Conservation (phyloP, 2,888 invertebrate species). For the Fragum fragum region DNA sequence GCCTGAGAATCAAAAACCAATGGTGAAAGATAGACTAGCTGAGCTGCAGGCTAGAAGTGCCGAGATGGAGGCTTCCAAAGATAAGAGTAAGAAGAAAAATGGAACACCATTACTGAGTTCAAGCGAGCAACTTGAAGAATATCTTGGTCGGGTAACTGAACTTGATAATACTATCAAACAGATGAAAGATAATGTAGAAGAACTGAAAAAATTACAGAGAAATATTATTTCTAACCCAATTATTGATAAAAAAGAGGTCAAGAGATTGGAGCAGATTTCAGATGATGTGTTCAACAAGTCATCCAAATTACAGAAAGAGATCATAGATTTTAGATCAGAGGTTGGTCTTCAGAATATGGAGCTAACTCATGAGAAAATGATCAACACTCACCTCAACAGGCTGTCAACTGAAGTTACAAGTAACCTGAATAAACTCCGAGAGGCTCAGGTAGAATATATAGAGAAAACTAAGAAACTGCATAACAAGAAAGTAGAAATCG, state of each 20-base stretch:
- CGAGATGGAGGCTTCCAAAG: slow-evolving; percentile 55
- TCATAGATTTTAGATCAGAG: slow-evolving; percentile 57
- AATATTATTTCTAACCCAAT: slow-evolving; percentile 74
- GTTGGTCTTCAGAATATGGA: slow-evolving; percentile 43
- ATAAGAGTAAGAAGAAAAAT: slow-evolving; percentile 63
- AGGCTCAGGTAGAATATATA: slow-evolving; percentile 77
- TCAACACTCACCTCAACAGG: slow-evolving; percentile 67
- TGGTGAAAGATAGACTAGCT: slow-evolving; percentile 76
- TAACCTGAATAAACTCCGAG: slow-evolving; percentile 73
- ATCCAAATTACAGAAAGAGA: slow-evolving; percentile 70
- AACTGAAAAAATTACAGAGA: slow-evolving; percentile 75
- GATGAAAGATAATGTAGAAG: slow-evolving; percentile 69
- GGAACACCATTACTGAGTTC: slow-evolving; percentile 70
- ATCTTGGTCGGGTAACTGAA: slow-evolving; percentile 66
- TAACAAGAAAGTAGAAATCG: slow-evolving; percentile 72
- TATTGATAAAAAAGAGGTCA: slow-evolving; percentile 69
- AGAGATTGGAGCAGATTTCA: slow-evolving; percentile 72
- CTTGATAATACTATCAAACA: slow-evolving; percentile 70
- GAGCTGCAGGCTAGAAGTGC: slow-evolving; percentile 73
- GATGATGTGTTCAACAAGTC: slow-evolving; percentile 69
- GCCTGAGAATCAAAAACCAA: slow-evolving; percentile 27
- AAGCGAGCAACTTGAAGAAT: slow-evolving; percentile 53
- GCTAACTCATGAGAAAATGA: slow-evolving; percentile 55
- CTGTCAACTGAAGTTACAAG: slow-evolving; percentile 71
- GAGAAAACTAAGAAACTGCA: slow-evolving; percentile 77